phyloP scores from a whole-genome alignment of 2,113 vertebrate species.

The Pseudonaja textilis region DNA sequence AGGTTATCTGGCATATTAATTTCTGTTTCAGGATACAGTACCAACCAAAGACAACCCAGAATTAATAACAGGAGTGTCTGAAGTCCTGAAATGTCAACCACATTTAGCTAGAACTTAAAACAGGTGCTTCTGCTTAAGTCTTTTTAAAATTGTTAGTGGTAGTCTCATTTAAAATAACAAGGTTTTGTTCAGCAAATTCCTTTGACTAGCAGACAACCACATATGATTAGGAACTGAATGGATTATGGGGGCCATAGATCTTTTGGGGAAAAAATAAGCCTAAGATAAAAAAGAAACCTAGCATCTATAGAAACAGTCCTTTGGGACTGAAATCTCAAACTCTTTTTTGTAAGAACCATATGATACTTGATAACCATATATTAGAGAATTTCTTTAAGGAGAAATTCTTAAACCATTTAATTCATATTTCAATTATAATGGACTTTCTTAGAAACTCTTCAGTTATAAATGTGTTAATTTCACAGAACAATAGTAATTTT shows the following conservation, averaged over 20 bases:
- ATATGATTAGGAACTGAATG: not conserved
- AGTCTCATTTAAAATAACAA: not conserved
- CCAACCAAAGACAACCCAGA: not conserved
- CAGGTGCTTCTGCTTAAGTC: constrained; percentile 24
- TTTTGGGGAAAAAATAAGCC: not conserved
- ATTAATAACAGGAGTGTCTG: constrained; percentile 14
- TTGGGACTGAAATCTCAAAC: not conserved
- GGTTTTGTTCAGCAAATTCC: constrained; percentile 8
- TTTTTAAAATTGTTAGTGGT: not conserved
- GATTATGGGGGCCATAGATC: not conserved
- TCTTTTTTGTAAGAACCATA: not conserved
- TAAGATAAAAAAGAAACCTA: not conserved
- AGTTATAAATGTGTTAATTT: not conserved
- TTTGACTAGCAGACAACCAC: not conserved
- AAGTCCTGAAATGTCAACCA: constrained; percentile 4
- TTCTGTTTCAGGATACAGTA: constrained; percentile 3
- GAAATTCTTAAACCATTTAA: not conserved
- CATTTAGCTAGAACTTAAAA: constrained; percentile 18
- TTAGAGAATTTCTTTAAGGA: not conserved
- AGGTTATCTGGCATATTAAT: not conserved
- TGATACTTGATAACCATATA: not conserved
- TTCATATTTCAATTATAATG: not conserved
- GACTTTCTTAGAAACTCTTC: not conserved
- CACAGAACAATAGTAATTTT: not conserved
- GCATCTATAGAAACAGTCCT: not conserved